Evolutionary conservation across 2,797 vertebrate species (phyloP).

Genomic region (Paguma larvata): DNA sequence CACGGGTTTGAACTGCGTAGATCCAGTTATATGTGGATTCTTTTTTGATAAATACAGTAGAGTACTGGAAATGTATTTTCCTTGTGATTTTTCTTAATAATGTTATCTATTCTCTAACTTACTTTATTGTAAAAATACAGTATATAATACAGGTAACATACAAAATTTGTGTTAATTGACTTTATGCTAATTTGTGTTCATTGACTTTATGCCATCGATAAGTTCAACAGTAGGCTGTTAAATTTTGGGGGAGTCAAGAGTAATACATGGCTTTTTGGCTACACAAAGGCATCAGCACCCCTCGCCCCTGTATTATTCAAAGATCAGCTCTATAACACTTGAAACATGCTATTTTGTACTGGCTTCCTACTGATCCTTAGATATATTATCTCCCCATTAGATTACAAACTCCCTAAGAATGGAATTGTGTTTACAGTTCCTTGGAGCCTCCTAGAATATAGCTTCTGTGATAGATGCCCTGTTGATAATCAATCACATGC

Average conservation of each 20-base stretch:
- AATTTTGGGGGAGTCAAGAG: not conserved
- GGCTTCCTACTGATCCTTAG: not conserved
- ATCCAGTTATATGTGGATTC: not conserved
- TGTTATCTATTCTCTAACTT: not conserved
- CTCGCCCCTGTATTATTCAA: not conserved
- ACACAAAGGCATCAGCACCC: not conserved
- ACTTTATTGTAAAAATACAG: not conserved
- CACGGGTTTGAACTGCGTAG: not conserved
- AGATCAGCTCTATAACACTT: not conserved
- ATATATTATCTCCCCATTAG: not conserved
- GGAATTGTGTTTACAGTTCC: not conserved
- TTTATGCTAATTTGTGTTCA: not conserved
- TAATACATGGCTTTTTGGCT: not conserved
- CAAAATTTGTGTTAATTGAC: not conserved
- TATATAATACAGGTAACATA: not conserved
- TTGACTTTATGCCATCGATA: not conserved
- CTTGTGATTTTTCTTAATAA: not conserved
- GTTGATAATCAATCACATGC: not conserved
- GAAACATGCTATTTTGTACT: not conserved
- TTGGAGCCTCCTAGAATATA: not conserved
- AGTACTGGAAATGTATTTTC: not conserved
- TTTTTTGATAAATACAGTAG: not conserved
- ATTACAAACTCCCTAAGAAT: not conserved
- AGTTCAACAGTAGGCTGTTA: not conserved
- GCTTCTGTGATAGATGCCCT: not conserved